These are phyloP conservation scores for Aspidiotus rigidus DNA, from an alignment of 2,888 invertebrate genomes.

Conservation along the genomic window DNA sequence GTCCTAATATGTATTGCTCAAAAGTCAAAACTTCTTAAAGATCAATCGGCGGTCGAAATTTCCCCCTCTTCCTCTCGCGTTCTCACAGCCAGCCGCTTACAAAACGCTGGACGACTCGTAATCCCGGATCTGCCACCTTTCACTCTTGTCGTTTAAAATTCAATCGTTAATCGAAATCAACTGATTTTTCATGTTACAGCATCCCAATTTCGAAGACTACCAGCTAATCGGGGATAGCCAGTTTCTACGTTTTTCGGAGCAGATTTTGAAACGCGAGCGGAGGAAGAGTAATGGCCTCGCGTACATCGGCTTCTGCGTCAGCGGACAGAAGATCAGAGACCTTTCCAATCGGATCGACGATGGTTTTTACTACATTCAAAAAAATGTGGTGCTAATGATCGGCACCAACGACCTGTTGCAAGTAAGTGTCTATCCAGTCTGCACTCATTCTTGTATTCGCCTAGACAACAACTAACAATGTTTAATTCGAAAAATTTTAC, in stretches of 20 bases:
- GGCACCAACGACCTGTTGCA: slow-evolving; percentile 38
- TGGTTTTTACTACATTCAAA: slow-evolving; percentile 33
- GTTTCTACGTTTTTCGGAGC: slow-evolving; percentile 36
- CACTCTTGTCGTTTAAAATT: no score
- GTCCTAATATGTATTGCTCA: no score
- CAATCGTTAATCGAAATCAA: no score
- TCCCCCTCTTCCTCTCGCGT: no score
- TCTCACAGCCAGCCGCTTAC: no score
- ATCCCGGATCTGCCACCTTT: no score
- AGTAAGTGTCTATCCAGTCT: slow-evolving; percentile 20
- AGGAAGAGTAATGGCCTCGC: slow-evolving; percentile 25
- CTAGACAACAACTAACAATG: neutral
- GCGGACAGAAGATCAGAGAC: slow-evolving; percentile 37
- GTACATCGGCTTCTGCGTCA: slow-evolving; percentile 37
- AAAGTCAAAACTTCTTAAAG: no score
- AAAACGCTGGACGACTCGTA: no score
- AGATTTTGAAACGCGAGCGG: slow-evolving; percentile 34
- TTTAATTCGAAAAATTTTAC: neutral
- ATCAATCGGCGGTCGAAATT: no score
- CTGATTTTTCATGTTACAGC: neutral
- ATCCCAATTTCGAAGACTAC: slow-evolving; percentile 34
- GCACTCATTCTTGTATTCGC: neutral
- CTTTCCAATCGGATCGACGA: slow-evolving; percentile 33
- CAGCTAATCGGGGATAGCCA: slow-evolving; percentile 38
- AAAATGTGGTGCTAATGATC: slow-evolving; percentile 36